A percentile compares a stretch with the other conserved stretches of the same genome.
These are phyloP conservation scores for Artemia franciscana DNA, from an alignment of 1,140 invertebrate genomes.

Conservation along the genomic window DNA sequence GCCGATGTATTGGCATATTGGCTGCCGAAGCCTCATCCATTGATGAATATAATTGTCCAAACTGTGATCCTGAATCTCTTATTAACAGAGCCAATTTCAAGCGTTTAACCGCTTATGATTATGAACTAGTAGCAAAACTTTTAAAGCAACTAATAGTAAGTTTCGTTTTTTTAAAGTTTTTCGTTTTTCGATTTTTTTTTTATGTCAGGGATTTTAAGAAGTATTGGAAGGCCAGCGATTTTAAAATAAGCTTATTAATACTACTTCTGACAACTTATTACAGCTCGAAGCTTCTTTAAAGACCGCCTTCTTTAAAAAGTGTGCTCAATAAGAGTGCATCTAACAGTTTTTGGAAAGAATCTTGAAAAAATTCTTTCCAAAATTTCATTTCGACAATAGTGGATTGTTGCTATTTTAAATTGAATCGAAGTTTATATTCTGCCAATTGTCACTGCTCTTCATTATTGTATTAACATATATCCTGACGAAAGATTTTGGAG, in stretches of 20 bases:
- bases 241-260: neutral
- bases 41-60: slow-evolving; percentile 86
- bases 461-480: too few species aligned
- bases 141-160: slow-evolving; percentile 71
- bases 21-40: slow-evolving; percentile 82
- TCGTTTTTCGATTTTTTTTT: neutral
- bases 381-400: too few species aligned
- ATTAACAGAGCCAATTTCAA: slow-evolving; percentile 78
- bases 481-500: too few species aligned
- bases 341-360: too few species aligned
- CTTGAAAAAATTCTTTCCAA: too few species aligned
- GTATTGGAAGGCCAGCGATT: neutral
- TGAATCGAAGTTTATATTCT: too few species aligned
- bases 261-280: neutral
- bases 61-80: slow-evolving; percentile 65
- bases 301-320: neutral
- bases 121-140: slow-evolving; percentile 54
- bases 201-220: neutral
- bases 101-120: slow-evolving; percentile 52
- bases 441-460: too few species aligned
- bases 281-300: neutral
- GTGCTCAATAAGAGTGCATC: neutral
- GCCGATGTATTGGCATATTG: slow-evolving; percentile 81
- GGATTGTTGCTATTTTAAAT: too few species aligned
- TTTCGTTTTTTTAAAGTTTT: too few species aligned